Conservation (phyloP, 2,797 vertebrate genomes). For the Melanogrammus aeglefinus region DNA sequence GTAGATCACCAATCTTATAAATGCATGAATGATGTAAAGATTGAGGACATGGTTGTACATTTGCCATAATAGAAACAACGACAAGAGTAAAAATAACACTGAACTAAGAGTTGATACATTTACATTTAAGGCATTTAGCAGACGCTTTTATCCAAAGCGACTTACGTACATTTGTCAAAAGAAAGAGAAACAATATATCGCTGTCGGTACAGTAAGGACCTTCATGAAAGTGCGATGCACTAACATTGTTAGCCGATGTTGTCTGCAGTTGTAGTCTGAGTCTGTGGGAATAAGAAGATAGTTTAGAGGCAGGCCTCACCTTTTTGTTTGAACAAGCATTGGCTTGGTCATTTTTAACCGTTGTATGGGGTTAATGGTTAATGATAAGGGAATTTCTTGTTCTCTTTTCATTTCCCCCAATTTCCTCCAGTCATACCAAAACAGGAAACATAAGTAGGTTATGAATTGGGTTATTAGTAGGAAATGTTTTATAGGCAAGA, state of each 20-base stretch:
- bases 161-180: no score
- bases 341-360: conserved; percentile 10
- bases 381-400: conserved; percentile 36
- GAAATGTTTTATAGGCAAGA: neutral
- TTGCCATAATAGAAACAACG: no score
- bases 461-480: neutral
- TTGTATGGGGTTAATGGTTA: conserved; percentile 48
- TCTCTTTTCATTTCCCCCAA: conserved; percentile 7
- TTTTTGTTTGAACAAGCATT: conserved; percentile 29
- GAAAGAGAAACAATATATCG: no score
- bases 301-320: no score
- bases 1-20: neutral
- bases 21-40: neutral
- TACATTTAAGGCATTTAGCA: no score
- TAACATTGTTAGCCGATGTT: no score
- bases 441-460: neutral
- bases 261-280: no score
- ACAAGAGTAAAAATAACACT: no score
- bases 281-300: no score
- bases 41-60: no score
- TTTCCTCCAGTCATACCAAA: neutral
- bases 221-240: no score
- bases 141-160: no score
- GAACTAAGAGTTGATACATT: neutral
- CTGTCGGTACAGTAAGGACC: neutral